Evolutionary conservation across 2,113 vertebrate species (phyloP), one percentile per base, ranked within the genome.

Genomic region (Platanista minor): DNA sequence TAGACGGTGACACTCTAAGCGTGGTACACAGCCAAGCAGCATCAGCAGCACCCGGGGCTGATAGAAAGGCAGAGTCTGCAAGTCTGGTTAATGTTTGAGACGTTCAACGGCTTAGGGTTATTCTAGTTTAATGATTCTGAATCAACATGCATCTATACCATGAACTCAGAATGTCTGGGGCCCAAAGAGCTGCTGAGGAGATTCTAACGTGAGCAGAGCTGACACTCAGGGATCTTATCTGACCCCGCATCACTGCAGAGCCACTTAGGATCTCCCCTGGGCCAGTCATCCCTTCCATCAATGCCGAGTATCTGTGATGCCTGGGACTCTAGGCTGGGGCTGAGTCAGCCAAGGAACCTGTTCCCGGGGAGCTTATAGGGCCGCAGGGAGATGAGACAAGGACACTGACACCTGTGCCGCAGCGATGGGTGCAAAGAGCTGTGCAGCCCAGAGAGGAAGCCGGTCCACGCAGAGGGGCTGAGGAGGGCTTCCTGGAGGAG

Each of bases 281-380:
- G 36, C 36, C 23, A 64, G 12, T 33, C 52, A 43, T 6, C 75
- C 18, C 23, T 46, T 43, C 21, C 43, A 78, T 43, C n/a, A 15
- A 33, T 33, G 18, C 5, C 4, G 3, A 29, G 14, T 13, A 25
- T 59, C 54, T 9, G 1, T 1, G 17, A 66, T 33, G 8, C 10
- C 13, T 8, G 25, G 20, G 14, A 4, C 29, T 41, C 27, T 18
- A 39, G 13, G 13, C 27, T 8, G 4, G 52, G 18, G 21, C 13
- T 17, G 8, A 41, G n/a, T 13, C 20, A 66, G 71, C 52, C 18
- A 33, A n/a, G 39, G 62, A 33, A 13, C n/a, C 25, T 52, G n/a
- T 25, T 1, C 49, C 8, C 17, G 39, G 66, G 49, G 20, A 43
- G 39, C 5, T 0, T 43, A 52, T 8, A 23, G 23, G 13, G 41